A percentile compares a stretch with the other conserved stretches of the same genome.
phyloP scores from a whole-genome alignment of 2,888 invertebrate species.

The Gisinianus flammeolus region DNA sequence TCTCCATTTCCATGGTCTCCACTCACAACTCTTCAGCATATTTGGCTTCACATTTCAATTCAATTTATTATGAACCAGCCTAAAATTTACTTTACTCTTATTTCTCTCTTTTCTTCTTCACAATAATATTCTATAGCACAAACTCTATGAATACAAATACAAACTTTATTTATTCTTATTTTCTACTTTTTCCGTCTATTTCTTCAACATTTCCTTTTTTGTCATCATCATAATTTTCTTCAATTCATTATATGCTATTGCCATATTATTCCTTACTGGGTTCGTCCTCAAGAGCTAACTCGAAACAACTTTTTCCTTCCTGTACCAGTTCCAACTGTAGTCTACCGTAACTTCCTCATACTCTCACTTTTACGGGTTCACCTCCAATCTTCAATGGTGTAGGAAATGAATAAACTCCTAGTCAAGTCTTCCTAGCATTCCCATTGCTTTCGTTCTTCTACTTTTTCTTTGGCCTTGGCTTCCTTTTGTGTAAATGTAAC shows the following conservation, averaged over 20 bases:
- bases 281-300: not conserved
- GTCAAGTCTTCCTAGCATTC: not conserved
- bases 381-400: no score
- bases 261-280: no score
- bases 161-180: not conserved
- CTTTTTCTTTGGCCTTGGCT: not conserved
- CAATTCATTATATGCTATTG: no score
- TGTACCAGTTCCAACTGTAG: not conserved
- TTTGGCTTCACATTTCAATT: slow-evolving; percentile 27
- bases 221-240: no score
- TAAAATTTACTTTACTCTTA: not conserved
- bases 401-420: slow-evolving; percentile 1
- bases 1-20: not conserved
- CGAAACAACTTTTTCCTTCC: no score
- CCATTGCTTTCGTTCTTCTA: not conserved
- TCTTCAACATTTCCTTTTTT: not conserved
- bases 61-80: slow-evolving; percentile 22
- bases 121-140: not conserved
- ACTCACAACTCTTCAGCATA: not conserved
- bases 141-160: not conserved
- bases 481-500: not conserved
- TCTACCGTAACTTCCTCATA: not conserved
- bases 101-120: not conserved
- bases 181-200: not conserved
- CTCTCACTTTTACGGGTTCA: not conserved